Evolutionary conservation across 2,888 invertebrate species (phyloP), one percentile per base, ranked within the genome.

Genomic region (Teleogryllus oceanicus): DNA sequence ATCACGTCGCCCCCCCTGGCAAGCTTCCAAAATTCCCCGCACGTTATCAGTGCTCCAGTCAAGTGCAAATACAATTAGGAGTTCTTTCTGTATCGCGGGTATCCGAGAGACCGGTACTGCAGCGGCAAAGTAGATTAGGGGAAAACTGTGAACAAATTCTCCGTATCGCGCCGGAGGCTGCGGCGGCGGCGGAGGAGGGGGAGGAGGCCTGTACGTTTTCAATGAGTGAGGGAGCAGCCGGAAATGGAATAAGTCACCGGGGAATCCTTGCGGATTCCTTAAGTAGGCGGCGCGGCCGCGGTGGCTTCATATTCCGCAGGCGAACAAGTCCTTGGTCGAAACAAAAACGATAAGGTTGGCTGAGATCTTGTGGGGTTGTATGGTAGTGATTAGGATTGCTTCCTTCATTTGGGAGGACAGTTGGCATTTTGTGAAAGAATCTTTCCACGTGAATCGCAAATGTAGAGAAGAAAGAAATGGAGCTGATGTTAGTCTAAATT

Each of bases 61-160:
- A 62, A 62, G 62, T 62, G 62, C 62, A 62, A 62, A 62, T 62
- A 62, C 62, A 62, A 62, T 62, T 62, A 62, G 62, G 62, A 62
- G 62, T 62, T 62, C 62, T 62, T 62, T 62, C 62, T 62, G 62
- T 62, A 62, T 62, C 62, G n/a, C 62, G 62, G 62, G 62, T 62
- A 62, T 62, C 62, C 62, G 16, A 18, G 62, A n/a, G 62, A 62
- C 11, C 62, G 62, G 62, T 12, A 62, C 62, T 62, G 62, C 62
- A 62, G 62, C 62, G 62, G n/a, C 62, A 62, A 62, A 62, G 62
- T 62, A 62, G 62, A 62, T 62, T 62, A 62, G 62, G 62, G n/a
- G 62, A 62, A 62, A 62, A 62, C 62, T 62, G 62, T 62, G 62
- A 62, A 62, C 62, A 62, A 62, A 62, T 62, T 62, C 62, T 62